Evolutionary conservation across 1,140 invertebrate genomes (phyloP).

Genomic region (Drosophila sproati): DNA sequence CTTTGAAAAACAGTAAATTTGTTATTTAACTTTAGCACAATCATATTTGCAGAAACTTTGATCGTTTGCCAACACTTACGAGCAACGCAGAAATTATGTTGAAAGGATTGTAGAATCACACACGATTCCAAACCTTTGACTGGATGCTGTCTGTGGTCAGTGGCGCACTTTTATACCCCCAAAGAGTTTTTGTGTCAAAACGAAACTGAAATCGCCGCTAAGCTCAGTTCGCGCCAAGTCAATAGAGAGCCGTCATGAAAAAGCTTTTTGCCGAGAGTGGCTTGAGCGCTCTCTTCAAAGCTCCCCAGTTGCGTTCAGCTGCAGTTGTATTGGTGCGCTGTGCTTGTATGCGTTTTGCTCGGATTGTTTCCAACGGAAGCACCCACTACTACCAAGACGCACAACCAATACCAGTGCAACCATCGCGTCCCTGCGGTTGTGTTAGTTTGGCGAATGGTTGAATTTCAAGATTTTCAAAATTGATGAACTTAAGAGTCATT

Average conservation of each 20-base stretch:
- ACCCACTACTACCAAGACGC: conserved; percentile 44
- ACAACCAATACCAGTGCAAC: conserved; percentile 39
- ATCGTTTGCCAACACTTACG: conserved; percentile 58
- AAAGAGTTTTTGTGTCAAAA: conserved; percentile 85
- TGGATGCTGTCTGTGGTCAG: conserved; percentile 88
- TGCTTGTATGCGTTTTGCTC: conserved; percentile 45
- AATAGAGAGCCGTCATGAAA: conserved; percentile 29
- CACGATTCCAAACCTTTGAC: conserved; percentile 86
- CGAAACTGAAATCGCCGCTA: conserved; percentile 76
- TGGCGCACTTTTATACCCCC: conserved; percentile 87
- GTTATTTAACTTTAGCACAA: conserved; percentile 12
- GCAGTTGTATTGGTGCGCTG: conserved; percentile 32
- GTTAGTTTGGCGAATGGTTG: conserved; percentile 28
- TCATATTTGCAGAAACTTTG: conserved; percentile 15
- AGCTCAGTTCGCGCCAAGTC: conserved; percentile 54
- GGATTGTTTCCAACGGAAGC: conserved; percentile 70
- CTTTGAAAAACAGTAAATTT: conserved; percentile 1
- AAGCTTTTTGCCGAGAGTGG: conserved; percentile 57
- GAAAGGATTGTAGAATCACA: conserved; percentile 83
- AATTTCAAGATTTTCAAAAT: conserved; percentile 37
- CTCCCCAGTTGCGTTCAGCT: conserved; percentile 17
- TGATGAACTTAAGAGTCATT: conserved; percentile 39
- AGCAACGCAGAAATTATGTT: conserved; percentile 58
- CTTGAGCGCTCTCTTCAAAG: conserved; percentile 9
- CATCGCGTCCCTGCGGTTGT: conserved; percentile 23